Percentiles rank a stretch among this genome's conserved stretches.
Evolutionary conservation across 2,888 invertebrate genomes (phyloP).

Genomic region (Tromatobia lineatoria): DNA sequence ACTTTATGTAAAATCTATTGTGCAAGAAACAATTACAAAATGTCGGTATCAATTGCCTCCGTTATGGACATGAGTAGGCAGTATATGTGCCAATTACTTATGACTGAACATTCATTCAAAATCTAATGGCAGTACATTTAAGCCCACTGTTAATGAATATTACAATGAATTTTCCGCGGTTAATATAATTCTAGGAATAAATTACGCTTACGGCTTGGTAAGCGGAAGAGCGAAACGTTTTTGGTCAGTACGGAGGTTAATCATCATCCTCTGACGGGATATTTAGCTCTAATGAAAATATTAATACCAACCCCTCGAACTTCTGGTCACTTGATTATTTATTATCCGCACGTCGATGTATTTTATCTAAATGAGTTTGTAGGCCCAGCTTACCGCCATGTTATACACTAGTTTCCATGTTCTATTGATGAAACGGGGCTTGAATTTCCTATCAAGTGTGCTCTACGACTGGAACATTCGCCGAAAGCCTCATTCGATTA

Average conservation of each 20-base stretch:
- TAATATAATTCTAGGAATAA: constrained; percentile 52
- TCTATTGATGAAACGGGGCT: constrained; percentile 47
- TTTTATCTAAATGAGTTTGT: constrained; percentile 65
- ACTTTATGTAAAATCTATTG: background rate
- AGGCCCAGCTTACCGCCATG: background rate
- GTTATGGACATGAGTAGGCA: background rate
- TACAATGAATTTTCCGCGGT: constrained; percentile 57
- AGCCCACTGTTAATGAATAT: constrained; percentile 47
- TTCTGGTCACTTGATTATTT: constrained; percentile 33
- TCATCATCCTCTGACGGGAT: constrained; percentile 40
- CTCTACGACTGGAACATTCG: constrained; percentile 48
- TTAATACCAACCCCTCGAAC: constrained; percentile 17
- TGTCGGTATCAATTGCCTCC: background rate
- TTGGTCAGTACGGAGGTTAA: constrained; percentile 11
- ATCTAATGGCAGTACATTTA: background rate
- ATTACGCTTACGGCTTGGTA: constrained; percentile 40
- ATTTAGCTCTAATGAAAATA: constrained; percentile 51
- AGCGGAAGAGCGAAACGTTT: constrained; percentile 23
- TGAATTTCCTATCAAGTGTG: constrained; percentile 53
- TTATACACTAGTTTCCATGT: constrained; percentile 6
- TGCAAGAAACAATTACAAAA: background rate
- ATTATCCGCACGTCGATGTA: constrained; percentile 70
- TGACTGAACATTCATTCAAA: background rate
- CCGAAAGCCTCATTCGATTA: constrained; percentile 77
- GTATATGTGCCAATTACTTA: background rate